phyloP scores from a whole-genome alignment of 1,140 invertebrate genomes.

The Halictus rubicundus region DNA sequence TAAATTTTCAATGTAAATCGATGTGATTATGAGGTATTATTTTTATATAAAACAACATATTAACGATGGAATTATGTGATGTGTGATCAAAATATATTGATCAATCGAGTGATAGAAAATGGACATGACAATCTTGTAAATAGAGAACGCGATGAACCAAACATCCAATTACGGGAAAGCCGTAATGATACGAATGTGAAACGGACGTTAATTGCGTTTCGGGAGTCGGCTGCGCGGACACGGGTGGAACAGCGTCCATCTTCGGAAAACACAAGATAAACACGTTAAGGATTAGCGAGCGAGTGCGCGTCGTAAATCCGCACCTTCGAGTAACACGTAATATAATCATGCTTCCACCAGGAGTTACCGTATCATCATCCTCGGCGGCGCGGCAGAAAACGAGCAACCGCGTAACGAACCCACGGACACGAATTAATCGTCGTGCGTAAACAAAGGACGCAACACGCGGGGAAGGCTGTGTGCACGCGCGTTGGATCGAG shows the following conservation, averaged over 20 bases:
- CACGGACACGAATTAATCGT: conserved; percentile 49
- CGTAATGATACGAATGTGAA: background rate
- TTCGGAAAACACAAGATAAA: conserved; percentile 15
- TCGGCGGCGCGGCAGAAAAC: conserved; percentile 1
- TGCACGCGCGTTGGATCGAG: conserved; percentile 6
- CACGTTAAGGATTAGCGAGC: conserved; percentile 27
- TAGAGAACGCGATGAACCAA: too few relatives aligned
- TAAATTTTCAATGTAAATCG: too few relatives aligned
- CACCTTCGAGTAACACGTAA: conserved; percentile 40
- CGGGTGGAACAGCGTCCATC: background rate
- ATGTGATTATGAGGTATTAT: too few relatives aligned
- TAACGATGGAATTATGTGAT: too few relatives aligned
- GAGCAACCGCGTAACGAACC: conserved; percentile 26
- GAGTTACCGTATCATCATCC: conserved; percentile 45
- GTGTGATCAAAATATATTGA: too few relatives aligned
- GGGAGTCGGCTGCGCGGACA: too few relatives aligned
- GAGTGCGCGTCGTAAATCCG: conserved; percentile 29
- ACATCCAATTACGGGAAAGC: too few relatives aligned
- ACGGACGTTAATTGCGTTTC: background rate
- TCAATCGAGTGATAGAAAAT: too few relatives aligned
- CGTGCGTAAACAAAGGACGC: conserved; percentile 3
- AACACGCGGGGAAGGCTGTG: background rate
- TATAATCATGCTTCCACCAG: conserved; percentile 52
- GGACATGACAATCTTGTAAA: too few relatives aligned
- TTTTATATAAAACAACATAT: too few relatives aligned